Evolutionary conservation across 2,797 vertebrate genomes (phyloP).

Genomic region (Anguilla marmorata): DNA sequence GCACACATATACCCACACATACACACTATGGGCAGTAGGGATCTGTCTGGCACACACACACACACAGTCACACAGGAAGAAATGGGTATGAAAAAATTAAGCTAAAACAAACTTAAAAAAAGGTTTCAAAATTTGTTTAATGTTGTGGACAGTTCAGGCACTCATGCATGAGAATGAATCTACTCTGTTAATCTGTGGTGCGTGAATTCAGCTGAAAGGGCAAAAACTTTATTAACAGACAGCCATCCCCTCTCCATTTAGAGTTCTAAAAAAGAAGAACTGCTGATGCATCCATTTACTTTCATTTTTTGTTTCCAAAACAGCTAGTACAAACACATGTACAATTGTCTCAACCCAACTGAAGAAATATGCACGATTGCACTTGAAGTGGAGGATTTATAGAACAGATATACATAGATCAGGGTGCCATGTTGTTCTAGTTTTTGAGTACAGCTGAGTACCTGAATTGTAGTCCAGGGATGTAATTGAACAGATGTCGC

Average conservation of each 20-base stretch:
- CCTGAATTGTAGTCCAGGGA: too few relatives aligned
- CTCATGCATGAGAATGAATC: not conserved
- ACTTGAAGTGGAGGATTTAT: too few relatives aligned
- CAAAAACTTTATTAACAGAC: not conserved
- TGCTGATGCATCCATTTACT: not conserved
- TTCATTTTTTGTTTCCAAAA: too few relatives aligned
- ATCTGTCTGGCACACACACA: not conserved
- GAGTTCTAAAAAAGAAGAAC: not conserved
- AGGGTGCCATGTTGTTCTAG: too few relatives aligned
- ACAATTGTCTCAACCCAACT: too few relatives aligned
- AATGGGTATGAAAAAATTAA: too few relatives aligned
- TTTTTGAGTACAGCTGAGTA: too few relatives aligned
- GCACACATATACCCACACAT: not conserved
- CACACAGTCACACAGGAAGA: not conserved
- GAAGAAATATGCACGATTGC: too few relatives aligned
- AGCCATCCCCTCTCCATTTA: not conserved
- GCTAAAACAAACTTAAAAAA: too few relatives aligned
- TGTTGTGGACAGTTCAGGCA: not conserved
- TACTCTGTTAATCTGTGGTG: not conserved
- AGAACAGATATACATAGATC: too few relatives aligned
- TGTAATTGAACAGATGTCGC: too few relatives aligned
- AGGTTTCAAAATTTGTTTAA: not conserved
- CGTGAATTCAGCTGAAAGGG: not conserved
- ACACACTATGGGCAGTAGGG: not conserved
- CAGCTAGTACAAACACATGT: too few relatives aligned